These are phyloP conservation scores for Dinothrombium tinctorium DNA, from an alignment of 1,140 invertebrate species.

Conservation along the genomic window DNA sequence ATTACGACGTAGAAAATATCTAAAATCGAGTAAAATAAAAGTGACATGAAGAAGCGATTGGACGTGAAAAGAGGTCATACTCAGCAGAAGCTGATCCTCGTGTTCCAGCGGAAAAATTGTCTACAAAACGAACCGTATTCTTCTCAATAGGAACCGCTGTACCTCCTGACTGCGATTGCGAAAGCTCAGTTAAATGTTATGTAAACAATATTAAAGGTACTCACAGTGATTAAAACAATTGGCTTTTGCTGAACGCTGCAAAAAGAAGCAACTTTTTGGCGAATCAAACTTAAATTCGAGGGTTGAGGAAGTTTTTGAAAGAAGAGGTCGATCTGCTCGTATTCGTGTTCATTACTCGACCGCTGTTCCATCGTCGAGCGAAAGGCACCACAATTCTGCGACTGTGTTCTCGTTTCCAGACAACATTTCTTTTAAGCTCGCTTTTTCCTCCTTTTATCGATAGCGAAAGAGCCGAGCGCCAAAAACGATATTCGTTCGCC, in stretches of 20 bases:
- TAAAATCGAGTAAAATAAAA: constrained; percentile 13
- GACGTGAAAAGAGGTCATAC: too few species aligned
- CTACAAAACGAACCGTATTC: constrained; percentile 87
- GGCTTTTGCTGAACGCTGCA: neutral
- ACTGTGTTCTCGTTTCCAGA: too few species aligned
- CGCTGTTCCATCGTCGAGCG: too few species aligned
- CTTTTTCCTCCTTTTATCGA: too few species aligned
- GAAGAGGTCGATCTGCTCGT: neutral
- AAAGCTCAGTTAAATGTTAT: neutral
- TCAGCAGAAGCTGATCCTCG: constrained; percentile 80
- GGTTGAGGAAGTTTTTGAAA: neutral
- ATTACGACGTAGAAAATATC: constrained; percentile 49
- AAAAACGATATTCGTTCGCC: too few species aligned
- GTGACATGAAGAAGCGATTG: neutral
- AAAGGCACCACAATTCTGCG: too few species aligned
- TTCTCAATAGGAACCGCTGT: constrained; percentile 88
- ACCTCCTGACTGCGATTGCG: constrained; percentile 42
- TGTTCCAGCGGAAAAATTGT: constrained; percentile 92
- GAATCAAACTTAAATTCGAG: neutral
- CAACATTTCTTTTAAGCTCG: too few species aligned
- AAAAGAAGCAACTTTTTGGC: neutral
- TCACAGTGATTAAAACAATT: neutral
- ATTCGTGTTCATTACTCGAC: neutral
- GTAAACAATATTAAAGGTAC: neutral
- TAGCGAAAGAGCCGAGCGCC: too few species aligned